phyloP scores from a whole-genome alignment of 2,888 invertebrate genomes.

The Andrena praecox region DNA sequence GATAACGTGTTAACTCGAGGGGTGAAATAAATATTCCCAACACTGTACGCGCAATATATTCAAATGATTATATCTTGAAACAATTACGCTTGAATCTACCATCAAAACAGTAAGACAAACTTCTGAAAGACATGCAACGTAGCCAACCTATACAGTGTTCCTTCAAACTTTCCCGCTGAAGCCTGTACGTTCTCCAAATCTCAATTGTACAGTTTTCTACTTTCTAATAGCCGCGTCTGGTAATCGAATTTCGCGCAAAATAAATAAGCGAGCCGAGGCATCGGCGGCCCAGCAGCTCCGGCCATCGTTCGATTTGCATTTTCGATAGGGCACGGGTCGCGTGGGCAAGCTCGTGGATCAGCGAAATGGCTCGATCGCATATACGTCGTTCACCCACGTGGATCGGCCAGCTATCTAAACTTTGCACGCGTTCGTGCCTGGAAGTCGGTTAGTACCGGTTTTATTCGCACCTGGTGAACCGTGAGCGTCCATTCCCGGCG shows the following conservation, averaged over 20 bases:
- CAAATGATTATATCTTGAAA: too few species aligned
- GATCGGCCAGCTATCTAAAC: conserved; percentile 42
- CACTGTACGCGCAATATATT: too few species aligned
- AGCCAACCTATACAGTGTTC: too few species aligned
- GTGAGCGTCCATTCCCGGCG: conserved; percentile 37
- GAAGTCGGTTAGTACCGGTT: conserved; percentile 46
- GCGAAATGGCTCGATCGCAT: conserved; percentile 30
- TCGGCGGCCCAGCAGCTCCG: background rate
- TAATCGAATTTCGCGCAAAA: background rate
- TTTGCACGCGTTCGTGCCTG: conserved; percentile 13
- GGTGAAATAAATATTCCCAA: too few species aligned
- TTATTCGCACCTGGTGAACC: conserved; percentile 55
- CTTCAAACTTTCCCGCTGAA: too few species aligned
- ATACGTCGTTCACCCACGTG: conserved; percentile 51
- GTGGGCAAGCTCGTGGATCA: conserved; percentile 46
- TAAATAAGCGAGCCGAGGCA: background rate
- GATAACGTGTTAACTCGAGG: too few species aligned
- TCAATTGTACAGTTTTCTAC: too few species aligned
- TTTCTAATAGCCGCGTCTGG: too few species aligned
- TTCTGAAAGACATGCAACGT: too few species aligned
- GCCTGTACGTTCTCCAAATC: too few species aligned
- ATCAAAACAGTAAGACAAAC: too few species aligned
- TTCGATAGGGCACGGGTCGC: conserved; percentile 29
- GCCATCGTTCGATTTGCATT: conserved; percentile 18
- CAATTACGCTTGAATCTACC: too few species aligned